phyloP scores from a whole-genome alignment of 2,797 vertebrate species.

The Catharus ustulatus region DNA sequence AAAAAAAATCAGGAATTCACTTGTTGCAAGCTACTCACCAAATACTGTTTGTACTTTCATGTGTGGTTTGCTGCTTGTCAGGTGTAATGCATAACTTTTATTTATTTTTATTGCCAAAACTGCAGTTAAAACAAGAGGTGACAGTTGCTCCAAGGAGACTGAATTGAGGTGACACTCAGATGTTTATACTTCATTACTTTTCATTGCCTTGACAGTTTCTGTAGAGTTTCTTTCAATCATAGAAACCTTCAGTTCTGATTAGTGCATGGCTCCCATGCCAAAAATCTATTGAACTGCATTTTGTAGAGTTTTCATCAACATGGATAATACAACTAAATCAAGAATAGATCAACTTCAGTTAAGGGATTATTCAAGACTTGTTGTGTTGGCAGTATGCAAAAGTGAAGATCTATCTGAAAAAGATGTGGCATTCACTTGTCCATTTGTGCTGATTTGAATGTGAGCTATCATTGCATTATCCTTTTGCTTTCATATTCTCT shows the following conservation, averaged over 20 bases:
- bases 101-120: background rate
- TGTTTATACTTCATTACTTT: slow-evolving; percentile 52
- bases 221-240: background rate
- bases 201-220: slow-evolving; percentile 35
- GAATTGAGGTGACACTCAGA: background rate
- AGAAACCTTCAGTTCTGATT: slow-evolving; percentile 15
- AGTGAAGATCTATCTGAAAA: background rate
- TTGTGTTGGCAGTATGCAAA: background rate
- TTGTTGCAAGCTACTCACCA: background rate
- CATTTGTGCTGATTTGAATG: background rate
- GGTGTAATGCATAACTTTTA: background rate
- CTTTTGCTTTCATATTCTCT: background rate
- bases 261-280: background rate
- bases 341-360: background rate
- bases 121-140: slow-evolving; percentile 4
- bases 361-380: background rate
- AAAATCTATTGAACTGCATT: background rate
- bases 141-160: slow-evolving; percentile 1
- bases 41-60: background rate
- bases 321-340: background rate
- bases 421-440: background rate
- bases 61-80: background rate
- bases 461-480: background rate
- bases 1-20: background rate
- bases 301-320: background rate